Percentiles rank a stretch among this genome's conserved stretches.
Evolutionary conservation across 2,113 vertebrate genomes (phyloP).

Genomic region (Hassar affinis): DNA sequence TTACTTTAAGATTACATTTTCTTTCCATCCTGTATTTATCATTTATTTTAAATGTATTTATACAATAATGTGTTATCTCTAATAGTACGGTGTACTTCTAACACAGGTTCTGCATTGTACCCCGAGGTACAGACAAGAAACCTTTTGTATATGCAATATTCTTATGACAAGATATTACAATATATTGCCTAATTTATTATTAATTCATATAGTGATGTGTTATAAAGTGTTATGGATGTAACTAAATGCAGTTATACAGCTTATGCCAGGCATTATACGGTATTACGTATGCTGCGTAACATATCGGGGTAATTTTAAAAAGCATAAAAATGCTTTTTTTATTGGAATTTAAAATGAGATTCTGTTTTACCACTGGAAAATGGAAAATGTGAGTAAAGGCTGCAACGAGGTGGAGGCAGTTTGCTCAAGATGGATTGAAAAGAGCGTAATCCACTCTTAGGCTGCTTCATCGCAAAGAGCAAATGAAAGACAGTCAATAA

Average conservation of each 20-base stretch:
- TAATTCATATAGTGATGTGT: not conserved
- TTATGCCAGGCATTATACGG: not conserved
- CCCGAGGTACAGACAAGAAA: not conserved
- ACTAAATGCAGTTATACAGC: not conserved
- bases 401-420: constrained; percentile 48
- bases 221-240: not conserved
- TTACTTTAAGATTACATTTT: not conserved
- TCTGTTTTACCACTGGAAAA: constrained; percentile 59
- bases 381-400: constrained; percentile 50
- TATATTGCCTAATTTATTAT: not conserved
- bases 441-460: constrained; percentile 35
- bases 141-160: not conserved
- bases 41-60: not conserved
- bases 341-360: no score
- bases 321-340: not conserved
- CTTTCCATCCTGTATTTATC: not conserved
- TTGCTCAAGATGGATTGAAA: constrained; percentile 53
- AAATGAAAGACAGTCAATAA: constrained; percentile 33
- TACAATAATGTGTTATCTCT: not conserved
- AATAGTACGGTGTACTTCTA: not conserved
- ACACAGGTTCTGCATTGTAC: not conserved
- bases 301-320: not conserved
- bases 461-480: constrained; percentile 27
- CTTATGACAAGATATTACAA: not conserved
- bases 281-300: not conserved